Evolutionary conservation across 2,888 invertebrate genomes (phyloP).

Genomic region (Dusona sp.): DNA sequence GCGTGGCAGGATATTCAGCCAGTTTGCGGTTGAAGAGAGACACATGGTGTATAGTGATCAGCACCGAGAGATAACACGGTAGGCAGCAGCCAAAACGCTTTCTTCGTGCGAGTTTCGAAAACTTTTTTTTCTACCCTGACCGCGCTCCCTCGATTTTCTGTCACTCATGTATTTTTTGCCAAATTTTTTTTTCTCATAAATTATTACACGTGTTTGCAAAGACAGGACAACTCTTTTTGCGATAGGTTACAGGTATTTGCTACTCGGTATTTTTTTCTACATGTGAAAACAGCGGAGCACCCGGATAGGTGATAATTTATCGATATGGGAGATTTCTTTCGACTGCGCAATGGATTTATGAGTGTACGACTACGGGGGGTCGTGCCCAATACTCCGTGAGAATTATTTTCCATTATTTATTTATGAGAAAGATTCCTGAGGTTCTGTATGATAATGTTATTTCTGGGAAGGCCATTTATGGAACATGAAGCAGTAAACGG

Average conservation of each 20-base stretch:
- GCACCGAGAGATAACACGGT: conserved; percentile 4
- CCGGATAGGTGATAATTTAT: neutral
- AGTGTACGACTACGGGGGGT: neutral
- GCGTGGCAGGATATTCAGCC: conserved; percentile 47
- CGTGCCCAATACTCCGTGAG: neutral
- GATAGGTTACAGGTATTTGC: neutral
- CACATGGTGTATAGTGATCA: conserved; percentile 38
- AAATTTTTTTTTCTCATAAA: neutral
- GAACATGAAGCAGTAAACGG: conserved; percentile 44
- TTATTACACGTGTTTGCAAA: conserved; percentile 1
- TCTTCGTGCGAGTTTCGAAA: neutral
- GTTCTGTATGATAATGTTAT: conserved; percentile 46
- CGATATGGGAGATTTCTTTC: neutral
- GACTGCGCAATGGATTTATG: neutral
- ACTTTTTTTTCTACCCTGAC: conserved; percentile 13
- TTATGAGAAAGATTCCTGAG: conserved; percentile 10
- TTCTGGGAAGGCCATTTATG: conserved; percentile 26
- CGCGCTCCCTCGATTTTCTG: neutral
- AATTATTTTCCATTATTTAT: conserved; percentile 29
- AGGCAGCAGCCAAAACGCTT: conserved; percentile 16
- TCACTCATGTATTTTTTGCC: neutral
- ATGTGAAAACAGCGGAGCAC: neutral
- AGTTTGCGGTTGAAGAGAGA: conserved; percentile 48
- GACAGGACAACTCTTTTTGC: neutral
- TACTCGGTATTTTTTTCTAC: neutral